phyloP scores from a whole-genome alignment of 2,888 invertebrate species.

The Folsomia candida region DNA sequence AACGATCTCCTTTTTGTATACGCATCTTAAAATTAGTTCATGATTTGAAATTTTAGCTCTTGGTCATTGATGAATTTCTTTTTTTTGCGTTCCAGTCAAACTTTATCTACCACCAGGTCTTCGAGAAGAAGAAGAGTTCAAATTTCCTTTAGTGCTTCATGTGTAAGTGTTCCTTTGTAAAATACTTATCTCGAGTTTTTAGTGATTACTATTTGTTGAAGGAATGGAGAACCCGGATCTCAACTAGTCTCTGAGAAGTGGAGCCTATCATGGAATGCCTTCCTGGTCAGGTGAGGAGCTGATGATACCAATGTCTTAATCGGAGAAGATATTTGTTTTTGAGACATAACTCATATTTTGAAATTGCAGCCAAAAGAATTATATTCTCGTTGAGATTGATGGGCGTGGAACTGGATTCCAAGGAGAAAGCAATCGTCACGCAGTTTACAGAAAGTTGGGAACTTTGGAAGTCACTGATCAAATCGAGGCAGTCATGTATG shows the following conservation, averaged over 20 bases:
- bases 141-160: constrained; percentile 75
- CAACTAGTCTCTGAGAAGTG: constrained; percentile 81
- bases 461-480: constrained; percentile 76
- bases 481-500: constrained; percentile 58
- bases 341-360: too few species aligned
- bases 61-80: too few species aligned
- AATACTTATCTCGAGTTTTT: neutral
- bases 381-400: constrained; percentile 84
- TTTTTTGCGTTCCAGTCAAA: too few species aligned
- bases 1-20: too few species aligned
- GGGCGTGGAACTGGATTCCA: constrained; percentile 82
- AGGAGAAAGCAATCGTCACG: constrained; percentile 71
- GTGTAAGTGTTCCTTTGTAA: constrained; percentile 64
- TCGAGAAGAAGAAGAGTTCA: constrained; percentile 76
- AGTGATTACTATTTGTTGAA: constrained; percentile 52
- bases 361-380: constrained; percentile 75
- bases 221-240: constrained; percentile 76
- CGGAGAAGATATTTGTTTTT: too few species aligned
- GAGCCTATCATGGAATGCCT: constrained; percentile 78
- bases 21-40: too few species aligned
- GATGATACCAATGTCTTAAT: too few species aligned
- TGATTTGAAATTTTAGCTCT: too few species aligned
- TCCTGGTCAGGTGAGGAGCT: too few species aligned
- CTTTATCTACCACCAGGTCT: constrained; percentile 78
- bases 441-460: constrained; percentile 71